Conservation (phyloP, 2,113 vertebrate species). For the Pseudonaja textilis region DNA sequence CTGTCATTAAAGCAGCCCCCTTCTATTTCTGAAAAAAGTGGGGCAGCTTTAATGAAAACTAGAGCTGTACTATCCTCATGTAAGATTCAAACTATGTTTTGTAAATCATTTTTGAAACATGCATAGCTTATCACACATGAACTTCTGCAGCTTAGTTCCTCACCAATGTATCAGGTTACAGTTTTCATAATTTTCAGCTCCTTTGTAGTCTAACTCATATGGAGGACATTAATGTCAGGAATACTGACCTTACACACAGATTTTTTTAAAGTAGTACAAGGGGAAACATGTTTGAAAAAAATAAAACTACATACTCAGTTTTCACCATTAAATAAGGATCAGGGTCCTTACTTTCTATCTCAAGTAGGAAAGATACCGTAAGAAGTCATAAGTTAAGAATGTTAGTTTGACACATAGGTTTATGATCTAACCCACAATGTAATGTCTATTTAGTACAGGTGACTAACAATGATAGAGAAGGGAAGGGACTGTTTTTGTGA, state of each 20-base stretch:
- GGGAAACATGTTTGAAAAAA: not conserved
- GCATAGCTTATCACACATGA: not conserved
- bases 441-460: slow-evolving; percentile 31
- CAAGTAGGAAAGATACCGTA: not conserved
- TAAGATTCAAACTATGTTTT: not conserved
- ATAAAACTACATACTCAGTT: not conserved
- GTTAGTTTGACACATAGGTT: not conserved
- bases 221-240: not conserved
- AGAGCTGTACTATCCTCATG: not conserved
- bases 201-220: not conserved
- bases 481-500: not conserved
- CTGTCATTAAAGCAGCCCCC: not conserved
- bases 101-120: not conserved
- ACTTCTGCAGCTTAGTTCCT: not conserved
- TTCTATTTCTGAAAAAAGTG: not conserved
- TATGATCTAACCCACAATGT: not conserved
- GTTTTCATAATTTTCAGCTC: not conserved
- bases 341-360: not conserved
- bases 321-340: not conserved
- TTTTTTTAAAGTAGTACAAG: not conserved
- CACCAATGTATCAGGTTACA: not conserved
- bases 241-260: not conserved
- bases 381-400: not conserved
- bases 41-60: not conserved
- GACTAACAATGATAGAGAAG: not conserved